Evolutionary conservation across 2,113 vertebrate genomes (phyloP).

Genomic region (Prunella fulvescens): DNA sequence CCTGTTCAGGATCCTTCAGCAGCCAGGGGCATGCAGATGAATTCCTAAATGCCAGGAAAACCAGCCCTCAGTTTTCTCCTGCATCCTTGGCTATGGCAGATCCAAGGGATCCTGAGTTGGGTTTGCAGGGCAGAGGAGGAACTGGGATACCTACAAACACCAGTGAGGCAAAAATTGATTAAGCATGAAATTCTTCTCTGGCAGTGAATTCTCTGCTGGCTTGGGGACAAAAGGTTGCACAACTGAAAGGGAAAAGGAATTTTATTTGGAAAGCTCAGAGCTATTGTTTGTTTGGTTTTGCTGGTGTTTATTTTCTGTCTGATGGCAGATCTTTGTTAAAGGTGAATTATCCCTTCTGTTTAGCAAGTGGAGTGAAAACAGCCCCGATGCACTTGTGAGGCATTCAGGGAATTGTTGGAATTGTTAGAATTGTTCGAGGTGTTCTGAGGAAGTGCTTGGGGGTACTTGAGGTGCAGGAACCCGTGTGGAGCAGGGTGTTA

Average conservation of each 20-base stretch:
- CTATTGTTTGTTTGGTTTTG: slow-evolving; percentile 7
- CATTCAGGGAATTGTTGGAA: background rate
- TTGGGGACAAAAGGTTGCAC: background rate
- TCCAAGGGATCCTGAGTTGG: background rate
- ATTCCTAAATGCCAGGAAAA: background rate
- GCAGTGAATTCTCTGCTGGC: background rate
- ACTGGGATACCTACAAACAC: background rate
- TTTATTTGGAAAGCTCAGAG: background rate
- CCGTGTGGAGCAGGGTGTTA: fast-evolving
- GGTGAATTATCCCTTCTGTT: background rate
- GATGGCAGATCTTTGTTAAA: background rate
- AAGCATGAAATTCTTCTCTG: slow-evolving; percentile 6
- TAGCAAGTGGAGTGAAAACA: background rate
- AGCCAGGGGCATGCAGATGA: background rate
- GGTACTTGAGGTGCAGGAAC: background rate
- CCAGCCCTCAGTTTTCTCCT: background rate
- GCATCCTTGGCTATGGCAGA: background rate
- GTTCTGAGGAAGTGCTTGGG: background rate
- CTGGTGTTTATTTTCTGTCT: slow-evolving; percentile 25
- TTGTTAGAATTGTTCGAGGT: background rate
- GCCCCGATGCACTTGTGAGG: background rate
- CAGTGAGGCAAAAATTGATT: background rate
- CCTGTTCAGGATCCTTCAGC: background rate
- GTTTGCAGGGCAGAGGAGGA: background rate
- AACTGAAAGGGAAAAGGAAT: background rate